Percentiles rank a stretch among this genome's conserved stretches.
These are phyloP conservation scores for Noctua pronuba DNA, from an alignment of 2,888 invertebrate genomes.

Conservation along the genomic window DNA sequence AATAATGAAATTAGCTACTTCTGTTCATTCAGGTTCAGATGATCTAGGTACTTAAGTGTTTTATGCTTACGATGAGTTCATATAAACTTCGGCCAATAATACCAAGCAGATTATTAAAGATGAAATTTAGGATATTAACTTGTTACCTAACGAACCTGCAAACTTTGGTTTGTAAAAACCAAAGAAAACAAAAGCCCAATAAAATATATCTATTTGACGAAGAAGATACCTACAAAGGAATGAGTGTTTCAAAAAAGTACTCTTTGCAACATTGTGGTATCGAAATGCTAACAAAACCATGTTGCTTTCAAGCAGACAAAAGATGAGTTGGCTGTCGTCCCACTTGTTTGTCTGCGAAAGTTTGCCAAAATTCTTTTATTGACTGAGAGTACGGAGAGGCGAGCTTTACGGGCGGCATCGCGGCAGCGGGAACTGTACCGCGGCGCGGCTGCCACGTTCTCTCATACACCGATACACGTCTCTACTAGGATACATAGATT, in stretches of 20 bases:
- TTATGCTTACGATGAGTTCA: neutral
- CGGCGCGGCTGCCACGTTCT: constrained; percentile 65
- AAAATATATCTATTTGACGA: constrained; percentile 37
- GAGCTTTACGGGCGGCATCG: constrained; percentile 78
- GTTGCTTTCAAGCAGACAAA: constrained; percentile 88
- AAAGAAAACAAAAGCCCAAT: constrained; percentile 9
- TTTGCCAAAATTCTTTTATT: constrained; percentile 90
- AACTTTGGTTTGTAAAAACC: neutral
- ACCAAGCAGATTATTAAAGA: neutral
- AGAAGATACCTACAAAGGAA: constrained; percentile 69
- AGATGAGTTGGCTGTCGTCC: constrained; percentile 90
- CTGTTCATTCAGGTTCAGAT: neutral
- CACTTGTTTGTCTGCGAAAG: constrained; percentile 89
- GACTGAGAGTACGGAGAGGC: constrained; percentile 85
- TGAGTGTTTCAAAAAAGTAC: constrained; percentile 60
- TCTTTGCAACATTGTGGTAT: constrained; percentile 81
- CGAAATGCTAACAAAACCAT: constrained; percentile 85
- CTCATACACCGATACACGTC: constrained; percentile 33
- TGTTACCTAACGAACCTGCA: neutral
- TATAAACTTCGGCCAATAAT: neutral
- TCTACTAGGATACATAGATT: constrained; percentile 17
- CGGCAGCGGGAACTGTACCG: constrained; percentile 76
- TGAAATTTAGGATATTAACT: neutral
- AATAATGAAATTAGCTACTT: neutral
- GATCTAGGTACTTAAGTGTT: neutral